Percentiles rank a stretch among this genome's conserved stretches.
Conservation (phyloP, 2,888 invertebrate species). For the Anticlea derivata region DNA sequence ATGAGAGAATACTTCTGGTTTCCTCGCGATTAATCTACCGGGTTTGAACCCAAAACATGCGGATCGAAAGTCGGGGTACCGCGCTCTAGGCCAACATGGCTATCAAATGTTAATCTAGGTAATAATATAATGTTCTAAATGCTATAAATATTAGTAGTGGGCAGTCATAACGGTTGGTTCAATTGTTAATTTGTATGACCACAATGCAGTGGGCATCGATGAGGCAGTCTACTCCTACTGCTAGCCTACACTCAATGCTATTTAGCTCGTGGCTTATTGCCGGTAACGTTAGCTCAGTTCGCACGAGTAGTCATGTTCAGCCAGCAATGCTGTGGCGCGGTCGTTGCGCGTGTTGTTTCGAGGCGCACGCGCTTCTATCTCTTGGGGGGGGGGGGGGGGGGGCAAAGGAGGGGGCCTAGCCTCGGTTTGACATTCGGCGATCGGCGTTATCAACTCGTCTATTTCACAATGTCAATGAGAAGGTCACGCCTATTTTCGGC, state of each 20-base stretch:
- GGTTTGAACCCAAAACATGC: too few species aligned
- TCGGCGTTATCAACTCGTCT: conserved; percentile 80
- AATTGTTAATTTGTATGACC: conserved; percentile 54
- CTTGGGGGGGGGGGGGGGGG: conserved; percentile 63
- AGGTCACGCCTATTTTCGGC: conserved; percentile 80
- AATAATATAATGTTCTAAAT: conserved; percentile 4
- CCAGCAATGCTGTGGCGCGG: conserved; percentile 58
- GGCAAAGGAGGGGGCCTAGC: conserved; percentile 72
- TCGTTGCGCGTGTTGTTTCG: conserved; percentile 30
- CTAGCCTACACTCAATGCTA: conserved; percentile 27
- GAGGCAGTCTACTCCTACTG: conserved; percentile 31
- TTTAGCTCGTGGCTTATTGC: conserved; percentile 29
- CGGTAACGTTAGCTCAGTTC: conserved; percentile 36
- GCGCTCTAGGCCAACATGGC: too few species aligned
- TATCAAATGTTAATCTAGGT: not conserved
- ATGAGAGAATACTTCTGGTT: too few species aligned
- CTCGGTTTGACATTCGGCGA: conserved; percentile 80
- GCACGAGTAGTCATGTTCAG: conserved; percentile 38
- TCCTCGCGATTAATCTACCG: too few species aligned
- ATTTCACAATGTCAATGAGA: conserved; percentile 85
- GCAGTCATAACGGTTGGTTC: conserved; percentile 42
- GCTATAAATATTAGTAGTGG: conserved; percentile 14
- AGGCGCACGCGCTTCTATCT: conserved; percentile 49
- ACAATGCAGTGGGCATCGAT: conserved; percentile 47
- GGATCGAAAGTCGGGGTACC: too few species aligned